Conservation (phyloP, 2,888 invertebrate genomes). For the Aporophyla nigra region DNA sequence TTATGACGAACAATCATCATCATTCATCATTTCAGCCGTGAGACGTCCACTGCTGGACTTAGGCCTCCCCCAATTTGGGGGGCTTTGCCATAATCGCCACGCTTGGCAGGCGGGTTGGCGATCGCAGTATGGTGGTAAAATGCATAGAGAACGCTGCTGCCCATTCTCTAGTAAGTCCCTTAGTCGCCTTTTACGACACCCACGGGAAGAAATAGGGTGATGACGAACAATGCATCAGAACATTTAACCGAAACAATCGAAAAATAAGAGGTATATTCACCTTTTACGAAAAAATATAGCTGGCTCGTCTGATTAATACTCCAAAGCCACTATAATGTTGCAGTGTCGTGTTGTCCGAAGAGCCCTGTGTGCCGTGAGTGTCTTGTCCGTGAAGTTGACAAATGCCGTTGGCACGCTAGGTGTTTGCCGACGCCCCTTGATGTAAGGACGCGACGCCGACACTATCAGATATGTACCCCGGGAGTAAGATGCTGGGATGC, state of each 20-base stretch:
- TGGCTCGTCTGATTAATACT: constrained; percentile 46
- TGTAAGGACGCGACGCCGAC: constrained; percentile 68
- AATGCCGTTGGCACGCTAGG: constrained; percentile 78
- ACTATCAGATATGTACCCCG: constrained; percentile 67
- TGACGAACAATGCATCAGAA: too few species aligned
- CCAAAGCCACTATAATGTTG: constrained; percentile 57
- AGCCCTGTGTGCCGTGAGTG: constrained; percentile 69
- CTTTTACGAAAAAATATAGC: fast-evolving
- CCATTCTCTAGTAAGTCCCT: too few species aligned
- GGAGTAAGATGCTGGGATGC: constrained; percentile 34
- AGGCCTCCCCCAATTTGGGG: too few species aligned
- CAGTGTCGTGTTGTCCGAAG: constrained; percentile 70
- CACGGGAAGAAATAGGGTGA: too few species aligned
- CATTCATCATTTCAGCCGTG: too few species aligned
- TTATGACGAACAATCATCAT: too few species aligned
- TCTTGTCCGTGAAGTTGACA: constrained; percentile 84
- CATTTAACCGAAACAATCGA: not conserved
- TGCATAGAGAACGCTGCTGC: too few species aligned
- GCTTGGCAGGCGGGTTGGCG: too few species aligned
- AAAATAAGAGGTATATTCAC: not conserved
- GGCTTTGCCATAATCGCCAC: too few species aligned
- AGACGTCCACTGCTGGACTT: too few species aligned
- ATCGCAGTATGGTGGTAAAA: too few species aligned
- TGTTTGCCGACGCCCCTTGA: constrained; percentile 81
- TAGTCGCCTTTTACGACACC: too few species aligned